These are phyloP conservation scores for Allobates femoralis DNA, from an alignment of 2,797 vertebrate species.

Conservation along the genomic window DNA sequence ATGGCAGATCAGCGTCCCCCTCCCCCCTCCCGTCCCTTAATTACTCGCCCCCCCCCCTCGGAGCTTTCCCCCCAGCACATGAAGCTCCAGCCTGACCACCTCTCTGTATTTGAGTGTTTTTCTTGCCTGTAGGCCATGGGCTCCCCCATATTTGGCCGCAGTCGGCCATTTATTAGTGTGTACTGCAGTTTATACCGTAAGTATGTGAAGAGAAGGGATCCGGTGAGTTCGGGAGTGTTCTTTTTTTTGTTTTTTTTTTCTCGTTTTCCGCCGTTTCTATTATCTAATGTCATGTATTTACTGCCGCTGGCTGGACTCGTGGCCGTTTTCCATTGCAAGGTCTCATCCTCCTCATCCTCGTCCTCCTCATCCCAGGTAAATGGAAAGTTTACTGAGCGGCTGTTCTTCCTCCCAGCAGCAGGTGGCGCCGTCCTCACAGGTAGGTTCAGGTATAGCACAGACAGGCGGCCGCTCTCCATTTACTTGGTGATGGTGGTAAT, in stretches of 20 bases:
- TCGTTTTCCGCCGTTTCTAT: conserved; percentile 73
- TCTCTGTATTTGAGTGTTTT: conserved; percentile 86
- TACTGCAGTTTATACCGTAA: conserved; percentile 93
- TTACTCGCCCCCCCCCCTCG: neutral
- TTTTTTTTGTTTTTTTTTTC: conserved; percentile 71
- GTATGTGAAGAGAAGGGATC: conserved; percentile 89
- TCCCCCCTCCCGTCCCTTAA: neutral
- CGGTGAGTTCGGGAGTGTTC: conserved; percentile 85
- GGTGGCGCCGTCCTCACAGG: conserved; percentile 75
- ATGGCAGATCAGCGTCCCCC: neutral
- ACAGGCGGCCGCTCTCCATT: conserved; percentile 58
- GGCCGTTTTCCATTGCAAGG: conserved; percentile 90
- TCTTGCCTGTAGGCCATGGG: conserved; percentile 90
- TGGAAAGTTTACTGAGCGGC: conserved; percentile 79
- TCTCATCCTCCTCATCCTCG: conserved; percentile 73
- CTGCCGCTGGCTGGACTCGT: conserved; percentile 60
- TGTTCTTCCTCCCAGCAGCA: conserved; percentile 72
- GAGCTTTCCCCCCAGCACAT: neutral
- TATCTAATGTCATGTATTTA: conserved; percentile 71
- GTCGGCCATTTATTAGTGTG: conserved; percentile 88
- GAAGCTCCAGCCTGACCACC: conserved; percentile 53
- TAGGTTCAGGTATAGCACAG: conserved; percentile 75
- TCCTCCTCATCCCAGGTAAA: conserved; percentile 72
- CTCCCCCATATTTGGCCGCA: conserved; percentile 91
- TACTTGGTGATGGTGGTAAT: conserved; percentile 50